Base-by-base conservation (phyloP, 2,888 invertebrate species). In the Apodemia duryi region DNA sequence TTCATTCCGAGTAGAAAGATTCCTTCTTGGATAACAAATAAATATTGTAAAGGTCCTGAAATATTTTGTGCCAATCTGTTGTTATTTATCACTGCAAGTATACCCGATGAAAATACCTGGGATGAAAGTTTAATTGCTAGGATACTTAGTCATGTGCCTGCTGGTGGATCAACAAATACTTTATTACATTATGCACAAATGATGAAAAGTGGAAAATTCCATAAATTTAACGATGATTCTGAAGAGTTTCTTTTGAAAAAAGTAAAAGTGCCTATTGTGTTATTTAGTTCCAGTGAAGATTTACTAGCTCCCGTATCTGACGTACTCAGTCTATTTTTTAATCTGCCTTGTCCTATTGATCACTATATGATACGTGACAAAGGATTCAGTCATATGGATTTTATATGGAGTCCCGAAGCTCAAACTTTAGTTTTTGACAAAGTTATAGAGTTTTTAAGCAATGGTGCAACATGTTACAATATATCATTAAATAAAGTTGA, bases 81-180 rank as follows among this genome's bases (percentile, higher is more conserved):
- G 57, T 75, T 83, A 65, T 87, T 87, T 69, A 65, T 88, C 0
- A 75, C 76, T 69, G 86, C 86, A n/a, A 74, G 77, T 38, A 69
- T 78, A 63, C 74, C 75, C 11, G 66, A 71, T 35, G 67, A 72
- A 61, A 52, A 65, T 21, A 49, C 65, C 2, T 75, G 78, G 75
- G 77, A 80, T 66, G 64, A 71, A 2, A 78, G 74, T 71, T 83
- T 84, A 51, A 46, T 80, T 7, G 78, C 80, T 3, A 78, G 77
- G 61, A 68, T 88, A 10, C 63, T 84, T 3, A 77, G 81, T 63
- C 83, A 86, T 62, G 72, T 84, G 2, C 87, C 88, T 1, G 83
- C 87, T 2, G 88, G 88, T 2, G 82, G 78, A 21, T 88, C 88
- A 0, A 81, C 82, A 0, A 75, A 83, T 57, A 88, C 87, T 2